phyloP scores from a whole-genome alignment of 2,888 invertebrate species.

The Lycaena phlaeas region DNA sequence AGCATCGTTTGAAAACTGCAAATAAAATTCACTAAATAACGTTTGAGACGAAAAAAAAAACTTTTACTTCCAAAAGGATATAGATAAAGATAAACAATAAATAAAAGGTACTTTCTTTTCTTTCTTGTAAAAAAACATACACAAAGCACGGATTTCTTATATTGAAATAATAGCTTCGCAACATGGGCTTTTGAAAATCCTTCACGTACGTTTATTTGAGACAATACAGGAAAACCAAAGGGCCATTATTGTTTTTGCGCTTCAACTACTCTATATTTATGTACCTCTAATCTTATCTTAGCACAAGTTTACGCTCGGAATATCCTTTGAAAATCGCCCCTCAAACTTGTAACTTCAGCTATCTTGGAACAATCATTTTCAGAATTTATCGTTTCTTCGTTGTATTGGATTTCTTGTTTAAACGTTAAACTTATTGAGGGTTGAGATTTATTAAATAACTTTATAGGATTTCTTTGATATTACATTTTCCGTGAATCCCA shows the following conservation, averaged over 20 bases:
- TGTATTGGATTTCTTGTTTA: constrained; percentile 6
- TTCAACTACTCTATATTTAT: not conserved
- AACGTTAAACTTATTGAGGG: constrained; percentile 2
- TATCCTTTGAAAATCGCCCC: constrained; percentile 5
- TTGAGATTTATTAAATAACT: constrained; percentile 2
- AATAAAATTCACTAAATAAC: no score
- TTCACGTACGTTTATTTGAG: no score
- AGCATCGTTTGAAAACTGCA: no score
- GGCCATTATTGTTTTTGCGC: not conserved
- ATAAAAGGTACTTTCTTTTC: no score
- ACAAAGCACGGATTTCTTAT: no score
- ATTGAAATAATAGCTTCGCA: no score
- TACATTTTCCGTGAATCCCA: not conserved
- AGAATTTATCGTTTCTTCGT: constrained; percentile 2
- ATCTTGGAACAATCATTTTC: constrained; percentile 7
- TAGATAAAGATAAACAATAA: no score
- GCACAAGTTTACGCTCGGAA: not conserved
- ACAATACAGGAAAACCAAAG: no score
- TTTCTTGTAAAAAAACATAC: no score
- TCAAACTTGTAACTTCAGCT: constrained; percentile 4
- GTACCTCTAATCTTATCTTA: not conserved
- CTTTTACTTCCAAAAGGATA: no score
- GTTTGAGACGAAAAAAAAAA: no score
- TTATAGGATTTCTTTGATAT: not conserved
- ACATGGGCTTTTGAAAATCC: no score